These are phyloP conservation scores for Ophiodon elongatus DNA, from an alignment of 2,113 vertebrate genomes.

Conservation along the genomic window DNA sequence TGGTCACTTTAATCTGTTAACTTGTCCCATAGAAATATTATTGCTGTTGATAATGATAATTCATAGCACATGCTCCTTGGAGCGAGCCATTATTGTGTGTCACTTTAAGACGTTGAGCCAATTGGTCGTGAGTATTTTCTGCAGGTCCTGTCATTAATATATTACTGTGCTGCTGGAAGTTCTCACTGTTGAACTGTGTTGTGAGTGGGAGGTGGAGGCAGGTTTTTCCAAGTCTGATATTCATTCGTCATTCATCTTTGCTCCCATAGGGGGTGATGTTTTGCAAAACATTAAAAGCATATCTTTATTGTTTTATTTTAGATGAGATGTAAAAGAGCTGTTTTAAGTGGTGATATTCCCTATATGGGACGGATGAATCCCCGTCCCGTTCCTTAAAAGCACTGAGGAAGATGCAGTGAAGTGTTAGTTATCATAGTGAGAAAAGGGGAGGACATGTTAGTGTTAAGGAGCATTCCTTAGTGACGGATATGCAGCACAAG, in stretches of 20 bases:
- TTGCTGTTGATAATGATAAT: conserved; percentile 8
- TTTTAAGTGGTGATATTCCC: conserved; percentile 3
- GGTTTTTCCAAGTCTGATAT: conserved; percentile 17
- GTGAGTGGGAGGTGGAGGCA: conserved; percentile 12
- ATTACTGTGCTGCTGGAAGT: not conserved
- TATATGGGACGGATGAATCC: conserved; percentile 32
- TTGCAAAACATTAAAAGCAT: not conserved
- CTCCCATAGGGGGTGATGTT: conserved; percentile 1
- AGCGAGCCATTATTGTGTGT: conserved; percentile 9
- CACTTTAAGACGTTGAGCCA: conserved; percentile 27
- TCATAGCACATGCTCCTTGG: not conserved
- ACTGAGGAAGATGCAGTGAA: conserved; percentile 29
- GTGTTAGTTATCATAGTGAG: conserved; percentile 61
- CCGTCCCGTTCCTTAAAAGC: conserved; percentile 24
- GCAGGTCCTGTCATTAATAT: conserved; percentile 12
- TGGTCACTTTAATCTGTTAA: not conserved
- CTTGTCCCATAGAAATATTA: not conserved
- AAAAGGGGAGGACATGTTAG: conserved; percentile 78
- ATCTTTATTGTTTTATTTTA: not conserved
- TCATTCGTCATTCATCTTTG: conserved; percentile 10
- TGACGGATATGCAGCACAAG: conserved; percentile 66
- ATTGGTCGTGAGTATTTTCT: not conserved
- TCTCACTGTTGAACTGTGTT: conserved; percentile 24
- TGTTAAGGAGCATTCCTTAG: conserved; percentile 78
- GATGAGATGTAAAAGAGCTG: conserved; percentile 2